Conservation (phyloP, 2,888 invertebrate species). For the Willowsia nigromaculata region DNA sequence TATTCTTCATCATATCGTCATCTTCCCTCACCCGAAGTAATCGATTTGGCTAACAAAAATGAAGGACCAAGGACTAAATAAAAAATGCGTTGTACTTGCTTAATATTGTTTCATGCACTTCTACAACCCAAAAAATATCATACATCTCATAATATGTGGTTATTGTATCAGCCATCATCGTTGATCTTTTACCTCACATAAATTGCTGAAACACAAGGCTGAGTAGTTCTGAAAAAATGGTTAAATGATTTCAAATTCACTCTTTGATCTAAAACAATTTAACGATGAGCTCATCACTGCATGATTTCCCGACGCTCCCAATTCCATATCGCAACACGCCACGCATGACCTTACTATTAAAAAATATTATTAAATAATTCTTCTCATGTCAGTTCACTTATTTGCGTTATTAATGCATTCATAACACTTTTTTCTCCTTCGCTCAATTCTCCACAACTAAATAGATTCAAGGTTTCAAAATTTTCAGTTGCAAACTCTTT, state of each 20-base stretch:
- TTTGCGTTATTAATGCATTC: neutral
- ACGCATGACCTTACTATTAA: conserved; percentile 23
- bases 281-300: conserved; percentile 32
- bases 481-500: neutral
- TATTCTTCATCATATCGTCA: too few relatives aligned
- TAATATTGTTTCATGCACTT: too few relatives aligned
- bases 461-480: neutral
- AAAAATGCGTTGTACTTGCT: too few relatives aligned
- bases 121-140: too few relatives aligned
- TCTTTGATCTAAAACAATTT: conserved; percentile 20
- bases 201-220: conserved; percentile 50
- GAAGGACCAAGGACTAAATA: too few relatives aligned
- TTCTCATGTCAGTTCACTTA: conserved; percentile 26
- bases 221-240: conserved; percentile 40
- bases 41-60: too few relatives aligned
- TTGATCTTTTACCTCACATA: neutral
- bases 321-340: neutral
- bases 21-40: too few relatives aligned
- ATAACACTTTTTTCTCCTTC: conserved; percentile 25
- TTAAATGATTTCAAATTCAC: conserved; percentile 14
- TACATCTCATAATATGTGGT: neutral
- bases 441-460: neutral
- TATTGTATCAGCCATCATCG: neutral
- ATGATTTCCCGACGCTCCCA: conserved; percentile 18
- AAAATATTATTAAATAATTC: conserved; percentile 50